These are phyloP conservation scores for Platorchestia sp. DNA, from an alignment of 1,140 invertebrate species.

Conservation along the genomic window DNA sequence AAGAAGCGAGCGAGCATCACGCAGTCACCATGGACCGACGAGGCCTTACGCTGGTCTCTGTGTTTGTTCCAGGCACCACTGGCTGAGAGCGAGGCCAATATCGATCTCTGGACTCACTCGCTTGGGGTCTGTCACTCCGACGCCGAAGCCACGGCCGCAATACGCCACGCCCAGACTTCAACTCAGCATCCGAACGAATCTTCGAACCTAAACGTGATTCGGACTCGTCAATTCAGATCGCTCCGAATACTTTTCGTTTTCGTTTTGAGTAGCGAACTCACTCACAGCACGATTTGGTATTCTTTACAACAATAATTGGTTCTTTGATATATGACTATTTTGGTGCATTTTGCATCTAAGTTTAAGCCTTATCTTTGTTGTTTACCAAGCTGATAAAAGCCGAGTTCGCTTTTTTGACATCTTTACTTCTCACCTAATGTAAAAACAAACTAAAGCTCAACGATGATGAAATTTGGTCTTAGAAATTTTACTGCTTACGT, in stretches of 20 bases:
- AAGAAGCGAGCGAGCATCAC: background rate
- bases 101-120: slow-evolving; percentile 43
- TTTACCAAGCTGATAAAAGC: background rate
- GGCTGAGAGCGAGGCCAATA: background rate
- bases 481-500: background rate
- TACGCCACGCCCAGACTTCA: slow-evolving; percentile 43
- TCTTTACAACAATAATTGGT: background rate
- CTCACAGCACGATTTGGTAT: too few species aligned
- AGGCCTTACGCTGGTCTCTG: slow-evolving; percentile 25
- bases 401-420: background rate
- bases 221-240: slow-evolving; percentile 3
- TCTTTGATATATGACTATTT: background rate
- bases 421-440: too few species aligned
- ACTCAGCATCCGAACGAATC: background rate
- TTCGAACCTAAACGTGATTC: slow-evolving; percentile 3
- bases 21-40: background rate
- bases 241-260: background rate
- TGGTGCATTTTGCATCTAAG: background rate
- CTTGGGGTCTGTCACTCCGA: background rate
- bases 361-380: background rate
- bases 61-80: slow-evolving; percentile 41
- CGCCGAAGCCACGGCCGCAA: background rate
- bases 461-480: background rate
- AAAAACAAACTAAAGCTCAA: background rate
- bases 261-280: too few species aligned